Evolutionary conservation across 2,113 vertebrate genomes (phyloP), one percentile per base, ranked within the genome.

Genomic region (Gallinago media): DNA sequence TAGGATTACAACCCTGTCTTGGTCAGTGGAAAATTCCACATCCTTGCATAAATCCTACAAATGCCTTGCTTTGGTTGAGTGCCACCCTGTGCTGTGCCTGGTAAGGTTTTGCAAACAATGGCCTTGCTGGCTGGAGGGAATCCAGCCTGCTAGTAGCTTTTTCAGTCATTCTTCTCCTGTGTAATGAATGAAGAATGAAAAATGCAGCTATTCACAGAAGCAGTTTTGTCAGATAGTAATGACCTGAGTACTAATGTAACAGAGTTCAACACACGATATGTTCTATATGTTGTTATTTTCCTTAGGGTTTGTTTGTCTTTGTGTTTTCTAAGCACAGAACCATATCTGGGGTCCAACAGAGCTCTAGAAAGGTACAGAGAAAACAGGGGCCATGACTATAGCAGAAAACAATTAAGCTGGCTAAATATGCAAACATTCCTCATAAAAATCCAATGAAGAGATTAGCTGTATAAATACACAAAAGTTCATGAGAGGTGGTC

Each of bases 171-270:
- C 88, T 93, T 80, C 86, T 73, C 63, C 58, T 32, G 32, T 23
- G 34, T 49, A 86, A 84, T 96, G 94, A 97, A 96, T 94, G 85
- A 92, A 97, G 94, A 97, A 96, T 96, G 85, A 85, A 97, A 96
- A 96, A 95, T 84, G 61, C 55, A 55, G 83, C 90, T 93, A 93
- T 94, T 95, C 95, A 96, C 19, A 49, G 61, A 52, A 78, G 58
- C 55, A 42, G 62, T 91, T 93, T 78, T 93, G 75, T 95, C 79
- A 84, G 76, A 65, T 63, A 71, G 82, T 74, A 92, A 54, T 44
- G 95, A 76, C 75, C 42, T 4, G 11, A 56, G 72, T 90, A 83
- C 85, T 92, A 92, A 92, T 75, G 72, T n/a, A 88, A 34, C 20
- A 26, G 32, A 63, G 31, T 80, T 86, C 77, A 83, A 88, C 70